These are phyloP conservation scores for Heliornis fulica DNA, from an alignment of 2,113 vertebrate genomes.

Conservation along the genomic window DNA sequence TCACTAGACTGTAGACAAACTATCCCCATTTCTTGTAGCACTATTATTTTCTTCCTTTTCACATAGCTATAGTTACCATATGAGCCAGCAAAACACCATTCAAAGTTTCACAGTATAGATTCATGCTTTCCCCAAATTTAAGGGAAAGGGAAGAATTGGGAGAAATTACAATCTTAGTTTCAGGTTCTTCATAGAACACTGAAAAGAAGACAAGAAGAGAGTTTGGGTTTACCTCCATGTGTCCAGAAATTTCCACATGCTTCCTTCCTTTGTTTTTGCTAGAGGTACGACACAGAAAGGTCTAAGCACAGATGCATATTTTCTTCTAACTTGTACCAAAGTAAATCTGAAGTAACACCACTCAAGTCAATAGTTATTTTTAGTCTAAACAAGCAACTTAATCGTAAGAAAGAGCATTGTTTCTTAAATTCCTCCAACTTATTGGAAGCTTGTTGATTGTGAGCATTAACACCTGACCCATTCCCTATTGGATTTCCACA, in stretches of 20 bases:
- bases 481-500: neutral
- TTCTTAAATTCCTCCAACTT: neutral
- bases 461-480: slow-evolving; percentile 18
- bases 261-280: neutral
- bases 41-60: neutral
- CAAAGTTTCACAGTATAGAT: neutral
- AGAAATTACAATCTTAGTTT: neutral
- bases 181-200: neutral
- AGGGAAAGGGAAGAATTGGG: neutral
- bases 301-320: neutral
- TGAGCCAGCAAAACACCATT: neutral
- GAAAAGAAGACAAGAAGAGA: neutral
- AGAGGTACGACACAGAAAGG: neutral
- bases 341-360: neutral
- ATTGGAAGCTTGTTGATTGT: neutral
- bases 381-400: neutral
- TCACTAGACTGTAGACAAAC: neutral
- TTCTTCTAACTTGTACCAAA: neutral
- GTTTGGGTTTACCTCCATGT: neutral
- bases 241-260: neutral
- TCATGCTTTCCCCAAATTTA: neutral
- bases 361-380: neutral
- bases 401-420: neutral
- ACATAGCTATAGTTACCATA: neutral
- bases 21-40: neutral